phyloP scores from a whole-genome alignment of 2,888 invertebrate genomes.

The Eugnorisma glareosa region DNA sequence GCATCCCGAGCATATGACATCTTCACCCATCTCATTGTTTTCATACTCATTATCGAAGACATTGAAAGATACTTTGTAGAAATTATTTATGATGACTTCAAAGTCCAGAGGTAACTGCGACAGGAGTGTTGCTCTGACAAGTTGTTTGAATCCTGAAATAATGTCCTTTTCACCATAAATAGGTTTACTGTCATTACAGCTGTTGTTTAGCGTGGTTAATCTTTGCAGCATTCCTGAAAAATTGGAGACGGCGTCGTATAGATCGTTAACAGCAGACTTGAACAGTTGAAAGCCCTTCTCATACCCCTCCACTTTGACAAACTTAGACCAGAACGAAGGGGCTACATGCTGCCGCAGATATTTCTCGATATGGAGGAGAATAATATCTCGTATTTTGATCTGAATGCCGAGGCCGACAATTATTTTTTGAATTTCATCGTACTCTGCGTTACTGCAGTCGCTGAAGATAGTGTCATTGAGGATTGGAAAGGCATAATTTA shows the following conservation, averaged over 20 bases:
- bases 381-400: conserved; percentile 84
- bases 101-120: conserved; percentile 93
- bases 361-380: conserved; percentile 89
- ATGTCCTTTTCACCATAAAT: conserved; percentile 90
- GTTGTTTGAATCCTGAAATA: conserved; percentile 91
- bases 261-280: conserved; percentile 92
- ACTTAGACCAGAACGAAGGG: conserved; percentile 93
- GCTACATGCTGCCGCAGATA: conserved; percentile 91
- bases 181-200: conserved; percentile 83
- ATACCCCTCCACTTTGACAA: conserved; percentile 88
- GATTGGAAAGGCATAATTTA: conserved; percentile 87
- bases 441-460: conserved; percentile 82
- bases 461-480: conserved; percentile 82
- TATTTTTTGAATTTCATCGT: conserved; percentile 84
- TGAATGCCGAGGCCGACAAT: conserved; percentile 83
- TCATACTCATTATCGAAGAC: conserved; percentile 91
- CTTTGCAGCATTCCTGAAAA: conserved; percentile 90
- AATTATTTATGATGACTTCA: conserved; percentile 93
- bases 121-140: conserved; percentile 92
- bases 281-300: conserved; percentile 92
- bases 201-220: conserved; percentile 89
- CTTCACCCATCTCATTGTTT: conserved; percentile 90
- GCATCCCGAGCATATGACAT: conserved; percentile 93
- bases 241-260: conserved; percentile 90
- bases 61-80: conserved; percentile 94